These are phyloP conservation scores for Rattus norvegicus DNA, from an alignment of 2,113 vertebrate species.

Conservation along the genomic window GRCr8 NC_086019.1:203030501-203031000, in stretches of 20 bases:
- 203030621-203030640: background rate
- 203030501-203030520: too few relatives aligned
- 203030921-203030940: background rate
- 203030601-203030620: background rate
- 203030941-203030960: background rate
- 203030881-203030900: background rate
- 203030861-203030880: background rate
- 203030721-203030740: background rate
- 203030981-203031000: background rate
- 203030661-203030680: conserved; percentile 26
- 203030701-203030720: conserved; percentile 14
- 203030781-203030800: background rate
- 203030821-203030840: background rate
- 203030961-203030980: too few relatives aligned
- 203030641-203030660: background rate
- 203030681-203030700: conserved; percentile 16
- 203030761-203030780: background rate
- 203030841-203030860: background rate
- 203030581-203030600: too few relatives aligned
- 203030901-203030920: background rate
- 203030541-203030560: background rate
- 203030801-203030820: background rate
- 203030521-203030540: background rate
- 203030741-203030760: background rate
- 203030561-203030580: background rate